Evolutionary conservation across 2,888 invertebrate species (phyloP).

Genomic region (Smittia aterrima): DNA sequence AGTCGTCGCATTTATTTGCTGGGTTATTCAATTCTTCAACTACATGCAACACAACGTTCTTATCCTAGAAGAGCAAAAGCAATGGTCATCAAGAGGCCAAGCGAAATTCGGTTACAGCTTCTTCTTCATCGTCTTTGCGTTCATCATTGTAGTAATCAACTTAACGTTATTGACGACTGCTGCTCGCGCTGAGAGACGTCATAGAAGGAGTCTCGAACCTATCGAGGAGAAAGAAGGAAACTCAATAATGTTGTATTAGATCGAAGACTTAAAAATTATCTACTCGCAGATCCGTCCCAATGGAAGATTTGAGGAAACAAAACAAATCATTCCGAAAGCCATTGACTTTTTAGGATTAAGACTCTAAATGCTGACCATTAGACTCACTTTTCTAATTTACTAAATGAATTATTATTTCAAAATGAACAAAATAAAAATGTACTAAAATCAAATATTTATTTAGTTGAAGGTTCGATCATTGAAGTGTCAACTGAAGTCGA

Average conservation of each 20-base stretch:
- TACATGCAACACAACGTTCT: constrained; percentile 80
- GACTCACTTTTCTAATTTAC: too few relatives aligned
- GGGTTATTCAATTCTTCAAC: constrained; percentile 80
- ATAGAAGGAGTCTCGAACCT: constrained; percentile 49
- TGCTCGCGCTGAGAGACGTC: constrained; percentile 48
- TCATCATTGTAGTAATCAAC: constrained; percentile 51
- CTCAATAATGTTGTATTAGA: constrained; percentile 53
- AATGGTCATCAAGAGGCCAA: constrained; percentile 80
- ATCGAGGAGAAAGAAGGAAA: constrained; percentile 52
- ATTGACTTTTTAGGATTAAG: too few relatives aligned
- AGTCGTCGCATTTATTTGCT: constrained; percentile 72
- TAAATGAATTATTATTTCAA: too few relatives aligned
- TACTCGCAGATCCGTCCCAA: neutral
- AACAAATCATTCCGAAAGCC: too few relatives aligned
- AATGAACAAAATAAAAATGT: too few relatives aligned
- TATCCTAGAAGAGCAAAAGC: constrained; percentile 71
- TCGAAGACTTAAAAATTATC: neutral
- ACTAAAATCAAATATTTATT: too few relatives aligned
- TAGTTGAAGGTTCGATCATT: too few relatives aligned
- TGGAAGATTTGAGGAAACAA: too few relatives aligned
- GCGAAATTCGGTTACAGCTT: constrained; percentile 85
- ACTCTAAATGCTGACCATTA: too few relatives aligned
- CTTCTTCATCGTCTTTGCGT: constrained; percentile 57
- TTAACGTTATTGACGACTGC: constrained; percentile 49
- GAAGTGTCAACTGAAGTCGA: too few relatives aligned